Evolutionary conservation across 1,140 invertebrate species (phyloP).

Genomic region (Drosophila orena): DNA sequence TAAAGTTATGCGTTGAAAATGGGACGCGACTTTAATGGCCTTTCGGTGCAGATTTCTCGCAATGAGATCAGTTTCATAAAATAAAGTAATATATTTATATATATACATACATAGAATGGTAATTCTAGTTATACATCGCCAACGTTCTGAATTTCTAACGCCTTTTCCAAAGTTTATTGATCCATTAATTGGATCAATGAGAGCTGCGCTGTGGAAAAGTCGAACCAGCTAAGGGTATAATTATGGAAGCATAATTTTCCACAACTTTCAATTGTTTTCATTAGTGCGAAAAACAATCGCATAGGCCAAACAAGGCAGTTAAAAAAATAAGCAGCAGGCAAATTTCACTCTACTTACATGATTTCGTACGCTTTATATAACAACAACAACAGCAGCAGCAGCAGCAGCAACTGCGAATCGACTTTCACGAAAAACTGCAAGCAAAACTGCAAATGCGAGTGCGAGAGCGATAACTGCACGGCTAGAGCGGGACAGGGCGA

Average conservation of each 20-base stretch:
- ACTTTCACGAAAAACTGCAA: slow-evolving; percentile 82
- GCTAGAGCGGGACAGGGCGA: slow-evolving; percentile 12
- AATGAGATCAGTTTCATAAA: background rate
- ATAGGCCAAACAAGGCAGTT: slow-evolving; percentile 44
- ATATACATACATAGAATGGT: no score
- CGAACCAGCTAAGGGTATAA: slow-evolving; percentile 39
- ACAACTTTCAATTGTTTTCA: slow-evolving; percentile 49
- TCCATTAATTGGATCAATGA: slow-evolving; percentile 18
- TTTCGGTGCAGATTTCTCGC: slow-evolving; percentile 2
- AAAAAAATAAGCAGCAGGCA: slow-evolving; percentile 37
- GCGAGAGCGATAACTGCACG: slow-evolving; percentile 16
- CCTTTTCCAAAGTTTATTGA: slow-evolving; percentile 13
- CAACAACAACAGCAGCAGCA: slow-evolving; percentile 32
- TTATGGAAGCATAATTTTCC: slow-evolving; percentile 48
- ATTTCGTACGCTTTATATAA: slow-evolving; percentile 79
- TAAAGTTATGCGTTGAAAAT: slow-evolving; percentile 44
- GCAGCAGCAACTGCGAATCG: slow-evolving; percentile 23
- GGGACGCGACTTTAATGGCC: slow-evolving; percentile 17
- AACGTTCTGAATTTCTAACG: background rate
- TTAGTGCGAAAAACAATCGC: slow-evolving; percentile 48
- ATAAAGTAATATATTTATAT: no score
- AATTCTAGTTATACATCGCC: no score
- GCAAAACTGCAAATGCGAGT: slow-evolving; percentile 63
- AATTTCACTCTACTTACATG: slow-evolving; percentile 82
- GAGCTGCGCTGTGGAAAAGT: slow-evolving; percentile 12